Evolutionary conservation across 2,797 vertebrate genomes (phyloP), one percentile per base, ranked within the genome.

Genomic region (Trematomus bernacchii): DNA sequence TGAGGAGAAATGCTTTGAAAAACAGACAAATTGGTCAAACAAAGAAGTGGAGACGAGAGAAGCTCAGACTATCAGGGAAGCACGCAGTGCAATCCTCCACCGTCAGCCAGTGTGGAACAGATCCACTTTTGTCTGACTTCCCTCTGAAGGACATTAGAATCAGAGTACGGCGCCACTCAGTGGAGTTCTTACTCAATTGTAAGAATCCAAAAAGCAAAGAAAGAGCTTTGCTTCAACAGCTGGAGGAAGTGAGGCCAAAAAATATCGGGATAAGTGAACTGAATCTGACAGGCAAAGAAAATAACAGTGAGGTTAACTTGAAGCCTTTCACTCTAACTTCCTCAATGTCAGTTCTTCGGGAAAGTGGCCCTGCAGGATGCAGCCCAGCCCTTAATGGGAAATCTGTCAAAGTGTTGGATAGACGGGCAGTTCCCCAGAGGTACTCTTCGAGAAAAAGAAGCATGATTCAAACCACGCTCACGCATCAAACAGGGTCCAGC

Each of bases 1-100:
- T 93, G 89, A 95, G 94, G 82, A 94, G 93, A 82, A 95, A 95
- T 77, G 93, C 93, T 72, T 81, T 94, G 85, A 88, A 94, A 80
- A 95, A 90, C 89, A 83, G 85, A 77, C 94, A 92, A 82, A 75
- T 93, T 74, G 85, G 73, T 75, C 89, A 92, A 73, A 92, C 90
- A 18, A 93, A 93, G 77, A 91, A 90, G 86, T 94, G 93, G 94
- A 91, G 89, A 76, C 91, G 80, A 68, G 91, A 81, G 77, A 93
- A 94, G 88, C 90, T 82, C 73, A 84, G 89, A 64, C 85, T 69
- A 46, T 85, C 92, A 1, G 89, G 87, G 46, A 91, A 86, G 62
- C 86, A 66, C 10, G 79, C 71, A 18, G 16, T 80, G 27, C 86
- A 79, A 46, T 77, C 76, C 48, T 73, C 76, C 21, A 50, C 74